phyloP scores from a whole-genome alignment of 2,797 vertebrate species.

The Perodicticus potto region DNA sequence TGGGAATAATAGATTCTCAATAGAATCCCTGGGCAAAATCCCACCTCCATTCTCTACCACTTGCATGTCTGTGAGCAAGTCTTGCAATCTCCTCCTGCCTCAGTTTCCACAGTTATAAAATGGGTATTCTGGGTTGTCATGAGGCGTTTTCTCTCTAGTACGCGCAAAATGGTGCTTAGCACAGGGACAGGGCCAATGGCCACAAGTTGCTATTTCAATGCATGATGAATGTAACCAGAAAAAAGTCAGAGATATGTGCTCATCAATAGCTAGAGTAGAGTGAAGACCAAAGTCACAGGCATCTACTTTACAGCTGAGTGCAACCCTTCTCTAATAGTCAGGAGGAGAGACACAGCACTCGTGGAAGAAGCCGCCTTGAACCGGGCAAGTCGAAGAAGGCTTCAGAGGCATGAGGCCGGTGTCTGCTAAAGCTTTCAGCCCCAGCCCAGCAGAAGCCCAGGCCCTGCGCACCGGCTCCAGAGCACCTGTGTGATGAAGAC shows the following conservation, averaged over 20 bases:
- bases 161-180: background rate
- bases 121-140: fast-evolving
- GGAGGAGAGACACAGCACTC: background rate
- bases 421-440: background rate
- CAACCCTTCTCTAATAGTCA: background rate
- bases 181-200: background rate
- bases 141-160: background rate
- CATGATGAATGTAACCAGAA: background rate
- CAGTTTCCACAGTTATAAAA: background rate
- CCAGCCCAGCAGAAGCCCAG: background rate
- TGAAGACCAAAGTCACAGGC: background rate
- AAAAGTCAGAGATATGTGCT: background rate
- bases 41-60: fast-evolving
- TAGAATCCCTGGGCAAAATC: background rate
- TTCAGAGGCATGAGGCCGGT: background rate
- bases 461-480: fast-evolving
- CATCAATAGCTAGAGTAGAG: background rate
- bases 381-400: background rate
- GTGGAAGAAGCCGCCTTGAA: fast-evolving
- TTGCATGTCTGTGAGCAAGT: background rate
- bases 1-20: background rate
- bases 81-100: background rate
- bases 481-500: slow-evolving; percentile 18
- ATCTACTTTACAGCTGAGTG: background rate
- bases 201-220: background rate